These are phyloP conservation scores for Blastobasis lacticolella DNA, from an alignment of 2,888 invertebrate genomes.

Conservation along the genomic window DNA sequence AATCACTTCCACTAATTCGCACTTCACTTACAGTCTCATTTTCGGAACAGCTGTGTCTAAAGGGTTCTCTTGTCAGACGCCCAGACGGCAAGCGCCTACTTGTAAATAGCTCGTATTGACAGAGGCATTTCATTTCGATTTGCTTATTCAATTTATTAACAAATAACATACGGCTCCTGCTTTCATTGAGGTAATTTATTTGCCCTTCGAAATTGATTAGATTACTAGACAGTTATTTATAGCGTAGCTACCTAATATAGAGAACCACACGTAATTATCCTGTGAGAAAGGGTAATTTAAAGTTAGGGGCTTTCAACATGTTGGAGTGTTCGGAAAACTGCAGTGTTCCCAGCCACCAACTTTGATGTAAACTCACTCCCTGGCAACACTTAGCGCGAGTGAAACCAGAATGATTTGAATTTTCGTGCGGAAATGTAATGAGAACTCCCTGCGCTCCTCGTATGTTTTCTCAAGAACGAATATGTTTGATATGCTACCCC, in stretches of 20 bases:
- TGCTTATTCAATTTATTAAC: background rate
- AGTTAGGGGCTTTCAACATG: slow-evolving; percentile 60
- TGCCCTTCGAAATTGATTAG: background rate
- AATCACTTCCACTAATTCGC: background rate
- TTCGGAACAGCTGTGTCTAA: background rate
- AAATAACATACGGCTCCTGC: background rate
- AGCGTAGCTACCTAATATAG: background rate
- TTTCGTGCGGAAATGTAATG: slow-evolving; percentile 25
- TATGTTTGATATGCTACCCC: no score
- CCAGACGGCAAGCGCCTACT: background rate
- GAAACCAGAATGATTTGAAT: slow-evolving; percentile 38
- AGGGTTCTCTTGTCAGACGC: background rate
- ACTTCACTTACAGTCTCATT: background rate
- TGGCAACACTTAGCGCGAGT: slow-evolving; percentile 30
- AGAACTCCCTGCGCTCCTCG: slow-evolving; percentile 15
- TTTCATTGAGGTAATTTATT: background rate
- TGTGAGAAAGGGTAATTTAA: slow-evolving; percentile 51
- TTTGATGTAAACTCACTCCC: slow-evolving; percentile 45
- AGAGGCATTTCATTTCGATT: background rate
- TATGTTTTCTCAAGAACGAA: background rate
- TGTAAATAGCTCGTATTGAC: background rate
- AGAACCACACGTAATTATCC: slow-evolving; percentile 43
- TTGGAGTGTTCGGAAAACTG: slow-evolving; percentile 57
- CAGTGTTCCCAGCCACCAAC: slow-evolving; percentile 44
- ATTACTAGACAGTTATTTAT: background rate